phyloP scores from a whole-genome alignment of 2,888 invertebrate species.

The Ochropleura plecta region DNA sequence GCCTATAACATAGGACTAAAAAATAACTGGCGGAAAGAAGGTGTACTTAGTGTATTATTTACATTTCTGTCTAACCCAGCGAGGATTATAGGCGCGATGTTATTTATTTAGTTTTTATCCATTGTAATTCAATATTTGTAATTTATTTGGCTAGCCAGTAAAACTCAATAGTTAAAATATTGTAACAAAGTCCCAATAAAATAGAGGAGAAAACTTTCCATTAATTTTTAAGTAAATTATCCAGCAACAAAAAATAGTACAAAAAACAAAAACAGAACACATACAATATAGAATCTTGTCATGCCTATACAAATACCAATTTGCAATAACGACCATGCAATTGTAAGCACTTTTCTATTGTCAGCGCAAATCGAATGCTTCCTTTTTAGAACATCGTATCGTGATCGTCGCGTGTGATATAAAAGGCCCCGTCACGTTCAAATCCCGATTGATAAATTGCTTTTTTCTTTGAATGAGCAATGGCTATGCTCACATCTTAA shows the following conservation, averaged over 20 bases:
- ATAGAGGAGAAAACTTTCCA: no score
- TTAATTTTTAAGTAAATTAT: no score
- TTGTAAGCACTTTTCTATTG: conserved; percentile 36
- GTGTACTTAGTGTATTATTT: no score
- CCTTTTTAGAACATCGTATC: conserved; percentile 42
- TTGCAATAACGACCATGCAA: conserved; percentile 22
- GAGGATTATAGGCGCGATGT: no score
- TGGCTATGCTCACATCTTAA: conserved; percentile 64
- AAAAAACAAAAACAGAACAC: conserved; percentile 1
- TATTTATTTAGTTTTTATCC: no score
- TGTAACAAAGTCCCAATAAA: no score
- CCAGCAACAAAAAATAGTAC: background rate
- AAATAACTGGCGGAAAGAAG: no score
- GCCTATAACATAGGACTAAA: no score
- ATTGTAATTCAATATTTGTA: no score
- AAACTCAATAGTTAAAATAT: no score
- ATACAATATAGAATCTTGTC: conserved; percentile 9
- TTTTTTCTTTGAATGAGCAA: conserved; percentile 64
- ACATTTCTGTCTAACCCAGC: no score
- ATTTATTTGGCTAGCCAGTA: no score
- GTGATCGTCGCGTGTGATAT: conserved; percentile 50
- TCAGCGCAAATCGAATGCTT: conserved; percentile 43
- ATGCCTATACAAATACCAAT: conserved; percentile 40
- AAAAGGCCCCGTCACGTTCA: conserved; percentile 38
- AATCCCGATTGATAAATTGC: conserved; percentile 69